Base-by-base conservation (phyloP, 2,888 invertebrate species). In the Chaetoderma sp. region DNA sequence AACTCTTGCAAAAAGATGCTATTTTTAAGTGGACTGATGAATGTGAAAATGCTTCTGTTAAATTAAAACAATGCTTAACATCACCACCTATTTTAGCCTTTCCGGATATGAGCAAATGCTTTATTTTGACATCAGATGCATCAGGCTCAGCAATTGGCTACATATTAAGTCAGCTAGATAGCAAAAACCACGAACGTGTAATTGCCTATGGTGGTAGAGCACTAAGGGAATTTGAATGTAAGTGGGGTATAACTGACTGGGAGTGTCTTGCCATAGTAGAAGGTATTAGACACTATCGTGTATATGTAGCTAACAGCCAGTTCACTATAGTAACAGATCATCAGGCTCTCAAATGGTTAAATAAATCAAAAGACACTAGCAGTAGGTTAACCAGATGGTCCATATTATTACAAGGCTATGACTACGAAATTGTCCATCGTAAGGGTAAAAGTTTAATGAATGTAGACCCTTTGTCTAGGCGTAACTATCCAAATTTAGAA, bases 1-100 rank as follows among this genome's bases (percentile, higher is more conserved):
- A 55, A 0, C 57, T 80, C n/a, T 64, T 79, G 27, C 72, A 72
- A 63, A 77, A 72, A 47, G 70, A 76, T 54, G 49, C 52, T 27
- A 58, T 60, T 25, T 80, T 73, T 36, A 36, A 61, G 13, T 82
- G 81, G 80, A 64, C 61, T 1, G 61, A 64, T 18, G 23, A 63
- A 6, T 80, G 79, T 58, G 67, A 79, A 44, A 25, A 59, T 3
- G 74, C 79, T 5, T 80, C 83, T 36, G 59, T 75, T 8, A 27
- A 63, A 8, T 69, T 81, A 42, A 84, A 82, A 52, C 1, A n/a
- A 5, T 3, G 23, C 16, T 28, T 68, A 16, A 44, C 63, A 6
- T 18, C 50, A n/a, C 42, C 55, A 21, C 68, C 68, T 5, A 57
- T 70, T 4, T 28, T 69, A 6, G 1, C 10, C 8, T 30, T 50